Evolutionary conservation across 2,797 vertebrate species (phyloP).

Genomic region (Neomorphus geoffroyi): DNA sequence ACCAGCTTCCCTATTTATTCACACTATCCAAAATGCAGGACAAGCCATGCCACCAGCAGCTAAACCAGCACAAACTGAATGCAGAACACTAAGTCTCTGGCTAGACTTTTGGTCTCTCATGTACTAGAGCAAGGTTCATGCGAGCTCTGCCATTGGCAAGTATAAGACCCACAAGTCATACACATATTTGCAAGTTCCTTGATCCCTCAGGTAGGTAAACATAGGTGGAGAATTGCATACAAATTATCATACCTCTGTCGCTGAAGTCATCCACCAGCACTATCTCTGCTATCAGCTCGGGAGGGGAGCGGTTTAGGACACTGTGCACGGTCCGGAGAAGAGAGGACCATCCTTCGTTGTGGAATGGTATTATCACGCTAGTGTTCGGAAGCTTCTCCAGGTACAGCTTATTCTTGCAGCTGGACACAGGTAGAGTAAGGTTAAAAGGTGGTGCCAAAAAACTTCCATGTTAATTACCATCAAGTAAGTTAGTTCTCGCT

Average conservation of each 20-base stretch:
- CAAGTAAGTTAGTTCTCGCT: not conserved
- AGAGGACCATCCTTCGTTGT: slow-evolving; percentile 98
- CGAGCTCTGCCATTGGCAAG: not conserved
- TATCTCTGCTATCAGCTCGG: slow-evolving; percentile 89
- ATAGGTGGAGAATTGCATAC: not conserved
- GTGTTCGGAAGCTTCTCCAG: slow-evolving; percentile 91
- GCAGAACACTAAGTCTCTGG: not conserved
- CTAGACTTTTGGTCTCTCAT: not conserved
- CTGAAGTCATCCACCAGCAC: slow-evolving; percentile 98
- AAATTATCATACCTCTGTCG: slow-evolving; percentile 84
- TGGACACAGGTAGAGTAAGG: slow-evolving; percentile 58
- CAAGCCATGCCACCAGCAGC: not conserved
- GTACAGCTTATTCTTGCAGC: slow-evolving; percentile 90
- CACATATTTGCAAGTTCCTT: not conserved
- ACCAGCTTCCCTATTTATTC: not conserved
- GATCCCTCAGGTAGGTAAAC: not conserved
- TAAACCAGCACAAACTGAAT: not conserved
- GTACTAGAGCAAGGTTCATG: no score
- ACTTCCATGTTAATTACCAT: not conserved
- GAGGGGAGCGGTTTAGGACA: slow-evolving; percentile 91
- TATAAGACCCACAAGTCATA: not conserved
- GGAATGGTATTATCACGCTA: slow-evolving; percentile 96
- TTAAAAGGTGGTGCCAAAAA: not conserved
- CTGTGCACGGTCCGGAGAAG: slow-evolving; percentile 96
- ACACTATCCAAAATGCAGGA: not conserved